A percentile compares a stretch with the other conserved stretches of the same genome.
phyloP scores from a whole-genome alignment of 2,113 vertebrate genomes.

The Limanda limanda region DNA sequence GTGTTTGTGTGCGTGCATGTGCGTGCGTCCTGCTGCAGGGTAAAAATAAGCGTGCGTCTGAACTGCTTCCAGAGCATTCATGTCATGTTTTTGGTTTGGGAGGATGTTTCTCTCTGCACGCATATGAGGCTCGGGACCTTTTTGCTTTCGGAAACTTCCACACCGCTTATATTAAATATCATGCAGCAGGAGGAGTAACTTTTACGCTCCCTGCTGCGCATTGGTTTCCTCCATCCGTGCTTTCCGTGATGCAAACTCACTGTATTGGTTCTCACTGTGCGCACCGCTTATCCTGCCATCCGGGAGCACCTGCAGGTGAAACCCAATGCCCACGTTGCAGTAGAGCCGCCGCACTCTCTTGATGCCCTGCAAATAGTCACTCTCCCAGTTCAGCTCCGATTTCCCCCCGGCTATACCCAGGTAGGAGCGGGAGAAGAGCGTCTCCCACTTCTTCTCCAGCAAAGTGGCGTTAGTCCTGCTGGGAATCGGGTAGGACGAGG shows the following conservation, averaged over 20 bases:
- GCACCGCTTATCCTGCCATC: constrained; percentile 93
- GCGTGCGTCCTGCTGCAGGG: constrained; percentile 72
- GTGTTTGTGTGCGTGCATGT: constrained; percentile 38
- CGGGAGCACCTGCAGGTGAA: constrained; percentile 96
- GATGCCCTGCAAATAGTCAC: constrained; percentile 96
- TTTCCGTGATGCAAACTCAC: constrained; percentile 89
- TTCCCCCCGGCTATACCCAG: constrained; percentile 88
- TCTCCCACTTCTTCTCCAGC: constrained; percentile 89
- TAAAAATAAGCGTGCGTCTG: constrained; percentile 84
- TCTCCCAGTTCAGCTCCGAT: constrained; percentile 92
- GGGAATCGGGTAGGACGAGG: constrained; percentile 83
- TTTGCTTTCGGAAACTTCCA: constrained; percentile 77
- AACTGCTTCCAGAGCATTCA: constrained; percentile 80
- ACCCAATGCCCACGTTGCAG: constrained; percentile 99
- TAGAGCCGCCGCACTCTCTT: constrained; percentile 95
- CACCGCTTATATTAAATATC: constrained; percentile 72
- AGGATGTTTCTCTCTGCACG: constrained; percentile 73
- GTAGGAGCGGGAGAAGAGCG: constrained; percentile 90
- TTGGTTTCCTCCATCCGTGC: constrained; percentile 57
- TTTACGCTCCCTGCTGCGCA: constrained; percentile 56
- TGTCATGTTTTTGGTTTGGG: constrained; percentile 75
- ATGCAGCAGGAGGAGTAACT: constrained; percentile 71
- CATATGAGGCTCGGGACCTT: constrained; percentile 69
- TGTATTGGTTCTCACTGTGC: constrained; percentile 96
- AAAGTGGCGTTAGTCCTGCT: constrained; percentile 89